Base-by-base conservation (phyloP, 2,797 vertebrate genomes). In the Malacoctenus gilli region DNA sequence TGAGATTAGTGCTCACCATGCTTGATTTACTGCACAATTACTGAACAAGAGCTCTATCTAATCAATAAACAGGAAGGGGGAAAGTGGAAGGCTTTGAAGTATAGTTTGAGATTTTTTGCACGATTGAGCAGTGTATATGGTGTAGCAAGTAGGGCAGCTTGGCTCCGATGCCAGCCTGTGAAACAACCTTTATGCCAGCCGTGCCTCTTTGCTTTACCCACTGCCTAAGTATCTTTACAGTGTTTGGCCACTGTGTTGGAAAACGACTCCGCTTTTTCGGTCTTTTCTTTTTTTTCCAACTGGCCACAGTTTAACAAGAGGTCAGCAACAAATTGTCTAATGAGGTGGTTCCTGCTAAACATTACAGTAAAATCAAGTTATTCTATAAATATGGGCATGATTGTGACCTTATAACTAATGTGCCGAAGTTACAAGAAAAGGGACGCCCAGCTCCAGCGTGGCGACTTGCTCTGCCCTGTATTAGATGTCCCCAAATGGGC, bases 21-120 rank as follows among this genome's bases (percentile, higher is more conserved):
- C 85, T 85, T 85, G 81, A 85, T 89, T 87, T 85, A 81, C 84
- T 78, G 80, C 87, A 86, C 86, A 87, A 84, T 85, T 87, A 89
- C 87, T 77, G 76, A 88, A 87, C 84, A 81, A 85, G 86, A 84
- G 82, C 74, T 71, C 75, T 63, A 61, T 71, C 69, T 84, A 79
- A 89, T 90, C 89, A 86, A 90, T 90, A 89, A 84, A 86, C 84
- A 85, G 82, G 75, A 85, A 86, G 72, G 68, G 66, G 71, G 34
- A 83, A 82, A 85, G 86, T 82, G 84, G 75, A 71, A 70, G 60
- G 70, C 83, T 90, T 88, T 89, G 85, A 87, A 86, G 83, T 80
- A 79, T 68, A 87, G 83, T 85, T 88, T 85, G 60, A 78, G 72
- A 83, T 82, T 79, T 82, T 71, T 77, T 84, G 77, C 78, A 76